Conservation (phyloP, 2,113 vertebrate species). For the Phocoena sinus region DNA sequence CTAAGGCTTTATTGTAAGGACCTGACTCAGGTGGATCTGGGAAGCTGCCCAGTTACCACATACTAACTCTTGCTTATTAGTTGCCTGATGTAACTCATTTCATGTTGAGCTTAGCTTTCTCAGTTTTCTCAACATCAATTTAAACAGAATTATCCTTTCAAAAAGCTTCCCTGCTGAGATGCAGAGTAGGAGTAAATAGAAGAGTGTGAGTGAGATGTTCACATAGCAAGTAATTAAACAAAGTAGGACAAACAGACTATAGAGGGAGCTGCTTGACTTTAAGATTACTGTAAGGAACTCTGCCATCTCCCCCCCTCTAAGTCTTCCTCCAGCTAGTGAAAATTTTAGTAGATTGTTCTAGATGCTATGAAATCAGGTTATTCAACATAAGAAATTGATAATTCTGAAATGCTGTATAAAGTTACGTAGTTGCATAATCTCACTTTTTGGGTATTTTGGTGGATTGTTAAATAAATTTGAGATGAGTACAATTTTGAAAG, state of each 20-base stretch:
- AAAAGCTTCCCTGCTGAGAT: slow-evolving; percentile 58
- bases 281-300: not conserved
- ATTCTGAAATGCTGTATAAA: slow-evolving; percentile 13
- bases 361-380: not conserved
- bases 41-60: not conserved
- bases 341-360: slow-evolving; percentile 3
- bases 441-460: not conserved
- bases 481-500: slow-evolving; percentile 13
- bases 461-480: slow-evolving; percentile 29
- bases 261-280: slow-evolving; percentile 63
- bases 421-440: not conserved
- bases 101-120: not conserved
- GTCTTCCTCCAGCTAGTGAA: not conserved
- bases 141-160: slow-evolving; percentile 56
- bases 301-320: not conserved
- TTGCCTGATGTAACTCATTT: slow-evolving; percentile 10
- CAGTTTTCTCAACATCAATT: slow-evolving; percentile 37
- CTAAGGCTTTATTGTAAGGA: not conserved
- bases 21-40: not conserved
- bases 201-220: slow-evolving; percentile 31
- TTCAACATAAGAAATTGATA: not conserved
- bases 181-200: slow-evolving; percentile 45
- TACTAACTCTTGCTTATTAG: slow-evolving; percentile 8
- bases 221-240: slow-evolving; percentile 51
- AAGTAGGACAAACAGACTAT: slow-evolving; percentile 44